Percentiles rank a stretch among this genome's conserved stretches.
These are phyloP conservation scores for Oikopleura dioica DNA, from an alignment of 23 tunicate genomes.

Conservation along the genomic window DNA sequence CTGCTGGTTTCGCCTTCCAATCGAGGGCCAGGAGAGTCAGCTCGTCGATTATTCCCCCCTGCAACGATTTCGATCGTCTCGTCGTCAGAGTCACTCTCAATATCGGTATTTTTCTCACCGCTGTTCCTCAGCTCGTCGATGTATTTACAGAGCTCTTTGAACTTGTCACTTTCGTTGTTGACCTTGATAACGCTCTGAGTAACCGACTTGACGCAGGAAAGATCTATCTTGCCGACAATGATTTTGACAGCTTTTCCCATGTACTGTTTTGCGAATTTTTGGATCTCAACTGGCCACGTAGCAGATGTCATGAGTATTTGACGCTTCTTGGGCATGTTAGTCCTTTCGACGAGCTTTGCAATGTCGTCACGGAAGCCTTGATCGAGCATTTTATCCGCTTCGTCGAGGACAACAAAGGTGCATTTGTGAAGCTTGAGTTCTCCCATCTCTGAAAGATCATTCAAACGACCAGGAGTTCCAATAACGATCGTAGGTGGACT, in stretches of 20 bases:
- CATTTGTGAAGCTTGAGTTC: conserved; percentile 24
- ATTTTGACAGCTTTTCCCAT: neutral
- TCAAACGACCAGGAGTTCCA: conserved; percentile 90
- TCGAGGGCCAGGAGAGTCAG: too few species aligned
- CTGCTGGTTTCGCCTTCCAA: too few species aligned
- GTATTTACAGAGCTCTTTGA: too few species aligned
- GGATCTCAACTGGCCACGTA: conserved; percentile 43
- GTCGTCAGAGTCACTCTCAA: too few species aligned
- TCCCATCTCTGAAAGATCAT: conserved; percentile 39
- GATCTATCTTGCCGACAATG: neutral
- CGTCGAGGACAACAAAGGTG: conserved; percentile 75
- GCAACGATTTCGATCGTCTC: too few species aligned
- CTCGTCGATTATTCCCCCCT: too few species aligned
- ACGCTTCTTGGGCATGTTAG: conserved; percentile 64
- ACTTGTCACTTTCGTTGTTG: too few species aligned
- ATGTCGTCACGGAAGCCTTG: conserved; percentile 91
- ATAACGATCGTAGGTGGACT: conserved; percentile 36
- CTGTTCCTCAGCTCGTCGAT: too few species aligned
- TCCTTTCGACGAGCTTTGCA: conserved; percentile 29
- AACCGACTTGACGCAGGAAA: neutral
- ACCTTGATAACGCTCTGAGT: neutral
- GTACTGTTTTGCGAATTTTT: neutral
- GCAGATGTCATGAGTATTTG: conserved; percentile 97
- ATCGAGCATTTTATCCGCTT: conserved; percentile 97
- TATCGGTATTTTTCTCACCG: too few species aligned